Evolutionary conservation across 2,113 vertebrate species (phyloP).

Genomic region (Ceyx melanurus): DNA sequence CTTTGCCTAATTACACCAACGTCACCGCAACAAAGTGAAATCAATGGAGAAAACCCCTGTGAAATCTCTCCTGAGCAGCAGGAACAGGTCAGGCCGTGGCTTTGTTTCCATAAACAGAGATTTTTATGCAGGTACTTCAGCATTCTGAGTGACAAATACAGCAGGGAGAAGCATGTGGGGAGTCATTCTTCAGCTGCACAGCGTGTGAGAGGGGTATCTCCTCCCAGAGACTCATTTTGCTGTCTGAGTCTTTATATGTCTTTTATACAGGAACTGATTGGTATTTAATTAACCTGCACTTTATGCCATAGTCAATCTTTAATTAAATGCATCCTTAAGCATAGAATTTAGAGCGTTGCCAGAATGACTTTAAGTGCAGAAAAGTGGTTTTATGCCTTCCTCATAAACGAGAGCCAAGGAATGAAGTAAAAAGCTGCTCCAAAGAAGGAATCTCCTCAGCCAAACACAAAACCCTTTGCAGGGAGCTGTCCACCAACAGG

Average conservation of each 20-base stretch:
- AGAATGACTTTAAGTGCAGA: constrained; percentile 29
- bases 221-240: constrained; percentile 4
- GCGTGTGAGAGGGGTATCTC: not conserved
- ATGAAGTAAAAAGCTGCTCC: not conserved
- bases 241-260: not conserved
- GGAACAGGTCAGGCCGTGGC: not conserved
- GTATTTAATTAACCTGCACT: constrained; percentile 65
- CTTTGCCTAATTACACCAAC: not conserved
- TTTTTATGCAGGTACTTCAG: not conserved
- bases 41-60: not conserved
- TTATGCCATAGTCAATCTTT: constrained; percentile 56
- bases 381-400: constrained; percentile 44
- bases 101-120: not conserved
- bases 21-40: not conserved
- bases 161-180: not conserved
- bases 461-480: not conserved
- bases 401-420: constrained; percentile 15
- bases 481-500: not conserved
- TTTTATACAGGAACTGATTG: constrained; percentile 38
- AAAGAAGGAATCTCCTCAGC: not conserved
- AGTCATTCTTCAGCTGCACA: not conserved
- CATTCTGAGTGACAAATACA: not conserved
- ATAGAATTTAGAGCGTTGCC: constrained; percentile 32
- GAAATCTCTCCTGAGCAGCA: not conserved
- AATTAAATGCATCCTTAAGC: constrained; percentile 67